Conservation (phyloP, 2,113 vertebrate genomes). For the Lates calcarifer region DNA sequence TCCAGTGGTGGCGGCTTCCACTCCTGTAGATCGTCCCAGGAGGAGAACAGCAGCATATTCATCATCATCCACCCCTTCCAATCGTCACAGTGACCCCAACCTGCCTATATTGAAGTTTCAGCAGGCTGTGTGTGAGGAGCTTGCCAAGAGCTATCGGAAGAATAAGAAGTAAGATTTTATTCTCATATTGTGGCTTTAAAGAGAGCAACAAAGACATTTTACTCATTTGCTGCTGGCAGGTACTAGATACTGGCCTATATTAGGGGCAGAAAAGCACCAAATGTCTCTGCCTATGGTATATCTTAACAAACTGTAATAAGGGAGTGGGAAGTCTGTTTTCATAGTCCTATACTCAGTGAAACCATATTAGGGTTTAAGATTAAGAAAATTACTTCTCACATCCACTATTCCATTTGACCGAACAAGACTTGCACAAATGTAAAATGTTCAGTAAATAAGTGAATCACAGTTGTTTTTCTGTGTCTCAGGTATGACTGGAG, state of each 20-base stretch:
- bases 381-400: too few species aligned
- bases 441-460: background rate
- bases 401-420: too few species aligned
- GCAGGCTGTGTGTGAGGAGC: constrained; percentile 87
- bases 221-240: too few species aligned
- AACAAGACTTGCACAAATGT: background rate
- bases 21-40: constrained; percentile 20
- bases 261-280: too few species aligned
- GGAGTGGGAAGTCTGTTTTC: too few species aligned
- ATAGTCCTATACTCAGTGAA: too few species aligned
- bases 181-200: too few species aligned
- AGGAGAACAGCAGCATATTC: background rate
- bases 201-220: too few species aligned
- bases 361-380: too few species aligned
- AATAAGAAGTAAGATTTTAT: constrained; percentile 78
- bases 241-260: too few species aligned
- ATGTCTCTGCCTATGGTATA: too few species aligned
- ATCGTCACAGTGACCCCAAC: constrained; percentile 12
- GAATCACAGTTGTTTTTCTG: background rate
- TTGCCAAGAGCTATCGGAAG: constrained; percentile 85
- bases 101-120: constrained; percentile 90
- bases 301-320: too few species aligned
- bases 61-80: constrained; percentile 37
- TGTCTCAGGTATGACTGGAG: constrained; percentile 84
- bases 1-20: constrained; percentile 9